These are phyloP conservation scores for Eclectus roratus DNA, from an alignment of 2,113 vertebrate species.

Conservation along the genomic window DNA sequence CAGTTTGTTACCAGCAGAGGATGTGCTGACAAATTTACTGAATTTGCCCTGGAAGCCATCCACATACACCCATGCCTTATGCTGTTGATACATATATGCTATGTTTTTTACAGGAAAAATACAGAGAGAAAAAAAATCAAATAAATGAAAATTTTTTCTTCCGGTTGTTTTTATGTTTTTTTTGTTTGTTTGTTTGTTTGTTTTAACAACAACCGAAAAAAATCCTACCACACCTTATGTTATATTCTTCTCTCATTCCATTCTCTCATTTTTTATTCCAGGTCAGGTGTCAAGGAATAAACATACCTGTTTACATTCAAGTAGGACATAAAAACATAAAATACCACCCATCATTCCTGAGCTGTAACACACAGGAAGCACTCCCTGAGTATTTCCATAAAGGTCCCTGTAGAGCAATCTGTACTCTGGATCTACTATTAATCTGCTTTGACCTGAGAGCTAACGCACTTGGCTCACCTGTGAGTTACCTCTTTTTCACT, in stretches of 20 bases:
- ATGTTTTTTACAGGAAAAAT: background rate
- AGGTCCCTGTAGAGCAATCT: background rate
- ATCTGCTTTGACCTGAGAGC: background rate
- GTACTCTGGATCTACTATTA: background rate
- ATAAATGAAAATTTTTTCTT: background rate
- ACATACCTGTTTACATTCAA: background rate
- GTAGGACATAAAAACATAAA: background rate
- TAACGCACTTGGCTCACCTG: background rate
- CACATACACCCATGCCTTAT: background rate
- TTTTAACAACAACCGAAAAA: background rate
- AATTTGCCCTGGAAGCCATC: background rate
- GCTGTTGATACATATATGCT: background rate
- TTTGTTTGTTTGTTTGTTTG: background rate
- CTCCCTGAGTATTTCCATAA: background rate
- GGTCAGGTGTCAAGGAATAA: background rate
- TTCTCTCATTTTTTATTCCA: background rate
- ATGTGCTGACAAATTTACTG: background rate
- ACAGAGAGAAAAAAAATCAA: background rate
- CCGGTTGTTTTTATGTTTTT: background rate
- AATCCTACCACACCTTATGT: accelerated
- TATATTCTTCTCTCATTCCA: background rate
- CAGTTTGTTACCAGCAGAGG: background rate
- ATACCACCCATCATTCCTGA: background rate
- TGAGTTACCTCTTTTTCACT: background rate
- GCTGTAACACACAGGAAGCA: background rate